A percentile compares a stretch with the other conserved stretches of the same genome.
phyloP scores from a whole-genome alignment of 2,797 vertebrate genomes.

The Helarctos malayanus region DNA sequence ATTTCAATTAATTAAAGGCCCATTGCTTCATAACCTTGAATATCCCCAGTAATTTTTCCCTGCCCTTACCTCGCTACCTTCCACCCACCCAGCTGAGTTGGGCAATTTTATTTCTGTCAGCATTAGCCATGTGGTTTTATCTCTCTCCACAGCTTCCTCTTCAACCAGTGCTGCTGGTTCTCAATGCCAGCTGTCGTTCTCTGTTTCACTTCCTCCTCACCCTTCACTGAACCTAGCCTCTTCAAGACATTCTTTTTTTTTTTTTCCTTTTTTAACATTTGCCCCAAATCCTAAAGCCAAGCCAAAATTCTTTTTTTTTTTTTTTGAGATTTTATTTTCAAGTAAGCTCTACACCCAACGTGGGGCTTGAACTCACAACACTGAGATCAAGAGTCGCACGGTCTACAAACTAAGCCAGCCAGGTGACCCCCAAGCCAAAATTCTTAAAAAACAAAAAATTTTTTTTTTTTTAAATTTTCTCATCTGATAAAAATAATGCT shows the following conservation, averaged over 20 bases:
- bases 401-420: not conserved
- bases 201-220: slow-evolving; percentile 31
- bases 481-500: not conserved
- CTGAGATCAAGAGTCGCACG: not conserved
- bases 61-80: not conserved
- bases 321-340: not conserved
- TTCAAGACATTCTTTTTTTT: not conserved
- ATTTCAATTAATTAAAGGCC: not conserved
- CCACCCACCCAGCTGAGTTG: not conserved
- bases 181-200: not conserved
- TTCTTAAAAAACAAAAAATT: not conserved
- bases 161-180: not conserved
- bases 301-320: not conserved
- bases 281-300: slow-evolving; percentile 27
- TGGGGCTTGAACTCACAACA: not conserved
- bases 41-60: not conserved
- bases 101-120: not conserved
- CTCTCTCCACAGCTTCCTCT: not conserved
- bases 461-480: not conserved
- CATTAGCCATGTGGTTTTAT: not conserved
- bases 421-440: not conserved
- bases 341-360: not conserved
- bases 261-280: not conserved
- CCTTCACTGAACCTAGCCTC: not conserved
- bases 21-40: not conserved